phyloP scores from a whole-genome alignment of 2,113 vertebrate genomes.

The Octodon degus region DNA sequence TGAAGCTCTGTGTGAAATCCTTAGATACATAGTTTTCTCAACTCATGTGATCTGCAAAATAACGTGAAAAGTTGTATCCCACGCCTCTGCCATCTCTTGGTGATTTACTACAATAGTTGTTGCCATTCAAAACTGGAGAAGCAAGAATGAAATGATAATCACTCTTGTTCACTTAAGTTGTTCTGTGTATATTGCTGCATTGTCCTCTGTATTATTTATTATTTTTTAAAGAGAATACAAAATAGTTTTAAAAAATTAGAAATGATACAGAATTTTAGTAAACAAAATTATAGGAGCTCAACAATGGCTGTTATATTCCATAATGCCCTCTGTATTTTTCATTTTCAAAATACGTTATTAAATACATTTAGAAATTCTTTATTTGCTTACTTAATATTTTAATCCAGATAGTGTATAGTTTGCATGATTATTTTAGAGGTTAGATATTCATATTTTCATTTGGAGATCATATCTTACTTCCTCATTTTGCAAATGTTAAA shows the following conservation, averaged over 20 bases:
- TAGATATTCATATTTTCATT: not conserved
- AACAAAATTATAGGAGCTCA: no score
- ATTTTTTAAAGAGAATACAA: no score
- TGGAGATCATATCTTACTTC: not conserved
- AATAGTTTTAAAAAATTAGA: no score
- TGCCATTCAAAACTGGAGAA: not conserved
- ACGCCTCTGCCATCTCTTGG: not conserved
- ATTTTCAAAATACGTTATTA: conserved; percentile 46
- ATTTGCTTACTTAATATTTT: conserved; percentile 25
- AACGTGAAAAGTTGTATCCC: not conserved
- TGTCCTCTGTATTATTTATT: not conserved
- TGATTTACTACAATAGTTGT: not conserved
- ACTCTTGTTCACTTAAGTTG: not conserved
- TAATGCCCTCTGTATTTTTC: not conserved
- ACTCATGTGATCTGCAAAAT: not conserved
- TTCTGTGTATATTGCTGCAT: conserved; percentile 12
- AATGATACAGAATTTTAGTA: no score
- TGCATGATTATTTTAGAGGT: not conserved
- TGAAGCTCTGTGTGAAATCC: not conserved
- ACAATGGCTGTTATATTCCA: no score
- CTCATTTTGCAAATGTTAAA: conserved; percentile 11
- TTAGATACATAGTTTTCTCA: not conserved
- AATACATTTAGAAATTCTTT: conserved; percentile 27
- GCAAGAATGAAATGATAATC: not conserved
- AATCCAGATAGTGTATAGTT: not conserved